Evolutionary conservation across 1,140 invertebrate genomes (phyloP).

Genomic region (Pomacea maculata): DNA sequence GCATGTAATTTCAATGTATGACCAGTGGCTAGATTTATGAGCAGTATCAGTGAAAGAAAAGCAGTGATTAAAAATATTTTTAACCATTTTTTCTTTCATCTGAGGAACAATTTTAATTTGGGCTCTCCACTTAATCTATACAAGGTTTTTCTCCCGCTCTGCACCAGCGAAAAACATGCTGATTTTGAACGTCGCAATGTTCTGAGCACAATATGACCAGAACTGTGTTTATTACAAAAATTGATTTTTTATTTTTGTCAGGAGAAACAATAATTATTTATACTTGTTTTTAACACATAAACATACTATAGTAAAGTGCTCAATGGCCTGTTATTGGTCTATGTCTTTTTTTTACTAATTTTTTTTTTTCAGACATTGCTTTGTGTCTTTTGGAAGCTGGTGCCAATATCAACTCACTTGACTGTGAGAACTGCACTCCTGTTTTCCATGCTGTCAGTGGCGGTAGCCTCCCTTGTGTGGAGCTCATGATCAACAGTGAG

Average conservation of each 20-base stretch:
- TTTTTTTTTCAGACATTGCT: not conserved
- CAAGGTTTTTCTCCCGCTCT: no score
- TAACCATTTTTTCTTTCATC: not conserved
- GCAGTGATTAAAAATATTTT: not conserved
- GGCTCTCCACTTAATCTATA: no score
- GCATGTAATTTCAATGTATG: not conserved
- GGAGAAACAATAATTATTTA: not conserved
- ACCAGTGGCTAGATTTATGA: not conserved
- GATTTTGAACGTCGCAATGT: no score
- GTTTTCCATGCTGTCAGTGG: slow-evolving; percentile 2
- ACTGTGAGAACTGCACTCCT: not conserved
- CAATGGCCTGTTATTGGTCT: no score
- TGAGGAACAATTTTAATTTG: no score
- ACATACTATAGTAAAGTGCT: not conserved
- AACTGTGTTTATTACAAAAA: not conserved
- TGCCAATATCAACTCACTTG: not conserved
- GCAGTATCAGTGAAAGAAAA: not conserved
- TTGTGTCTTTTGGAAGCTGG: not conserved
- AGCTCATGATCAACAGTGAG: slow-evolving; percentile 1
- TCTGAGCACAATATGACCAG: no score
- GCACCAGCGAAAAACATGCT: no score
- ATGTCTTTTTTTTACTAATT: not conserved
- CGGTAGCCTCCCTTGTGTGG: not conserved
- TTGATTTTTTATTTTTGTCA: not conserved
- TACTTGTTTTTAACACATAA: not conserved